Base-by-base conservation (phyloP, 2,888 invertebrate species). In the Atherix ibis region DNA sequence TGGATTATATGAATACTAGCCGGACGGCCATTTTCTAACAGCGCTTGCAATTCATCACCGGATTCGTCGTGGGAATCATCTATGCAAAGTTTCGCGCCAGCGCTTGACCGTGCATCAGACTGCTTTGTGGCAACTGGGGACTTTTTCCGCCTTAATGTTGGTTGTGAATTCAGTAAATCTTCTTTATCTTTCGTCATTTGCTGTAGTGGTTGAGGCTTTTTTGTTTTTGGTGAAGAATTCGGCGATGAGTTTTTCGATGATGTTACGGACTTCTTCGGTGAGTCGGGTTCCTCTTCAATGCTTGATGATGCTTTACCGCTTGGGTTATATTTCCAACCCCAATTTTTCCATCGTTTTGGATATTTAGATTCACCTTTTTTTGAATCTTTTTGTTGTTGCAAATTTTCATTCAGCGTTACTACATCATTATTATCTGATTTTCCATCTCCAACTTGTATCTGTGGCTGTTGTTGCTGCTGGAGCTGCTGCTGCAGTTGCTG, bases 291-390 rank as follows among this genome's bases (percentile, higher is more conserved):
- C 37, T 50, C 50, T 43, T 50, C 50, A 38, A 48, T 48, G 33
- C 48, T 50, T n/a, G n/a, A n/a, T 8, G 47, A 46, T 4, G 46
- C 46, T 34, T 48, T 48, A 35, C 45, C 46, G 18, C 45, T 45
- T n/a, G 49, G 48, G 42, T 46, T 48, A 30, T 48, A 47, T 41
- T 48, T 48, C 47, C 48, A 48, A 14, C 48, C 47, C 50, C 50
- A 50, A 16, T 43, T 46, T 42, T 50, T 50, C 47, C 48, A 47
- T 27, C 46, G 43, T 12, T 43, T 34, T 25, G 43, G 43, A 37
- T 46, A 46, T 32, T 40, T 36, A 8, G 5, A 42, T 17, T 44
- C 44, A 19, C 35, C 25, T 32, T 43, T 44, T 13, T 32, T 33
- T 26, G 12, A 4, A 25, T 43, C 34, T 36, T 43, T 40, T 40